phyloP scores from a whole-genome alignment of 2,888 invertebrate genomes.

The Salticus scenicus region DNA sequence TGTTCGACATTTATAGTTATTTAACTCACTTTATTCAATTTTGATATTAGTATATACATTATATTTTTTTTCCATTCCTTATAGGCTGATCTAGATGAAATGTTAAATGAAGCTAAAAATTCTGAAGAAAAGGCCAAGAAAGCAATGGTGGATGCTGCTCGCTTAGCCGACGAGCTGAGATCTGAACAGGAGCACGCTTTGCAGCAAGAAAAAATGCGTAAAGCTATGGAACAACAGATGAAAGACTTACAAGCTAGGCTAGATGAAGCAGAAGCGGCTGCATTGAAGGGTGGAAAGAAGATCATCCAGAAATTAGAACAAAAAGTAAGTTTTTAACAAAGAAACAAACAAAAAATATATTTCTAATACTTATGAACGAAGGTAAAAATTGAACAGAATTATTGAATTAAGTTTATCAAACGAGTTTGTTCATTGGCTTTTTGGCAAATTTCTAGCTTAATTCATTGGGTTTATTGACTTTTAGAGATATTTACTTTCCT shows the following conservation, averaged over 20 bases:
- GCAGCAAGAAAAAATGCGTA: slow-evolving; percentile 98
- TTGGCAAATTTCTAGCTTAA: too few species aligned
- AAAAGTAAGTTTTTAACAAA: slow-evolving; percentile 74
- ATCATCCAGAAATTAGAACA: slow-evolving; percentile 99
- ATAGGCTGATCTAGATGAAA: slow-evolving; percentile 96
- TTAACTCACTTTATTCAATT: too few species aligned
- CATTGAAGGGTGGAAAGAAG: slow-evolving; percentile 99
- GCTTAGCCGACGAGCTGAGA: slow-evolving; percentile 98
- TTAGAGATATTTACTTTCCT: too few species aligned
- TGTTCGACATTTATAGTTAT: too few species aligned
- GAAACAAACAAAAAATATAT: too few species aligned
- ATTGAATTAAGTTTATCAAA: too few species aligned
- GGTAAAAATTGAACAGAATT: too few species aligned
- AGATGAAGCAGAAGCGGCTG: slow-evolving; percentile 97
- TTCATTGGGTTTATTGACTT: too few species aligned
- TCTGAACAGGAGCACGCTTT: slow-evolving; percentile 99
- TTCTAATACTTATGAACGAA: too few species aligned
- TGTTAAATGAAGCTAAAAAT: slow-evolving; percentile 98
- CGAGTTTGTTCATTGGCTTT: too few species aligned
- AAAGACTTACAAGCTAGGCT: slow-evolving; percentile 98
- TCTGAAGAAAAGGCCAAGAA: slow-evolving; percentile 99
- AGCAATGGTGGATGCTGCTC: slow-evolving; percentile 98
- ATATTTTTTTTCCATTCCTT: slow-evolving; percentile 23
- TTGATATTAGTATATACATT: too few species aligned
- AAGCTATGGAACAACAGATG: slow-evolving; percentile 97